Base-by-base conservation (phyloP, 2,888 invertebrate species). In the Xiphydria camelus region DNA sequence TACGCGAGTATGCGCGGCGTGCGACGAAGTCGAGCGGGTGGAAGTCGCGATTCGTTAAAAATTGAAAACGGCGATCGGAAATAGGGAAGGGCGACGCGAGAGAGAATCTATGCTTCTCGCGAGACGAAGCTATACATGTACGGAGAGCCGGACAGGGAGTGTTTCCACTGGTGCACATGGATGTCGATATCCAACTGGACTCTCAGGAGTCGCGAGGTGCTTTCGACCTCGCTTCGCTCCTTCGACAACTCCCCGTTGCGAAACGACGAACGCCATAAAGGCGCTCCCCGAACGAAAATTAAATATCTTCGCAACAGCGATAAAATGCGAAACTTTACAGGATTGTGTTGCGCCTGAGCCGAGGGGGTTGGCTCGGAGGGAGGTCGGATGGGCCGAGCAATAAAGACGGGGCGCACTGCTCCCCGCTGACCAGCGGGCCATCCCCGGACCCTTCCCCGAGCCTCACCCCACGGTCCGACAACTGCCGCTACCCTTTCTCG, bases 271-370 rank as follows among this genome's bases (percentile, higher is more conserved):
- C 55, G 53, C 49, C 55, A 54, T 60, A 61, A 61, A 61, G 59
- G 45, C 52, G 58, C 50, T 61, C 58, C 59, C 62, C 26, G 60
- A 60, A 61, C 51, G 63, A 64, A 69, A 66, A 67, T 69, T 66
- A 69, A 69, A 68, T 64, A 66, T 68, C 64, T 64, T 59, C 46
- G 52, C 58, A 62, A 59, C 57, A 62, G 57, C 64, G 59, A 65
- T 67, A 68, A 68, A 69, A 64, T 53, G 59, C 38, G 59, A 55
- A 63, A 63, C 59, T 64, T 63, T 59, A 60, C 55, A 58, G 60
- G 50, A 62, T 57, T 44, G 55, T 26, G 42, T 26, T 20, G 17
- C 21, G 7, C 12, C 17, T 29, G 10, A n/a, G 22, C 10, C 36
- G 36, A n/a, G 5, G 36, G 5, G 21, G 10, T 10, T 21, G 9